Conservation (phyloP, 23 tunicate genomes). For the Trididemnum miniatum region DNA sequence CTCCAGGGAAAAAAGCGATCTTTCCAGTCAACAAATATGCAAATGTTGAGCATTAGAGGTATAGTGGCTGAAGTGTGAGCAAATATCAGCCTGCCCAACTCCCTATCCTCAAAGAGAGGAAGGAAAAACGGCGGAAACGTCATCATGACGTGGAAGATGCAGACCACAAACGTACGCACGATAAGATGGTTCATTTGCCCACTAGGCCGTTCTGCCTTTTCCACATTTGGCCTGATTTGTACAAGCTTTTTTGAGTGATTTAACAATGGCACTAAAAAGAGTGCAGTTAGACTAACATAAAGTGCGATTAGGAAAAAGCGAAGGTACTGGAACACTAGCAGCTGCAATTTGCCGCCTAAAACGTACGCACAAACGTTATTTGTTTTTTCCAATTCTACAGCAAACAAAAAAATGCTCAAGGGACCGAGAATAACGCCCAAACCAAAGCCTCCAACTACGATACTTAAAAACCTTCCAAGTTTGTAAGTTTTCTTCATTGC, state of each 20-base stretch:
- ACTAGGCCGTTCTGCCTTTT: not conserved
- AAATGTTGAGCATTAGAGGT: not conserved
- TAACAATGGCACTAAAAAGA: not conserved
- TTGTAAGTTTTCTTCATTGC: not conserved
- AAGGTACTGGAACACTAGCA: not conserved
- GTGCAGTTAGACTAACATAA: not conserved
- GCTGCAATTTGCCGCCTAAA: not conserved
- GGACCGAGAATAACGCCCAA: not conserved
- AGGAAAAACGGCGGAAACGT: not conserved
- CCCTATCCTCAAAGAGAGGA: not conserved
- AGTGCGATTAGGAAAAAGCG: not conserved
- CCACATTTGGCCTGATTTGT: not conserved
- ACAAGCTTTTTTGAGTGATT: not conserved
- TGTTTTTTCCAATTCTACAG: not conserved
- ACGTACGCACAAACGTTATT: not conserved
- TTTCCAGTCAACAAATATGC: not conserved
- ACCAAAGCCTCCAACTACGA: not conserved
- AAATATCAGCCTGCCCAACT: not conserved
- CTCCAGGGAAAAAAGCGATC: not conserved
- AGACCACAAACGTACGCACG: not conserved
- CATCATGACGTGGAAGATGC: not conserved
- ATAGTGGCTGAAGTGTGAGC: not conserved
- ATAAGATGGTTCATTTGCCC: not conserved
- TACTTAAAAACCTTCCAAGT: not conserved
- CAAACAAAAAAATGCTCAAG: not conserved